These are phyloP conservation scores for Megalonaias nervosa DNA, from an alignment of 1,140 invertebrate species.

Conservation along the genomic window DNA sequence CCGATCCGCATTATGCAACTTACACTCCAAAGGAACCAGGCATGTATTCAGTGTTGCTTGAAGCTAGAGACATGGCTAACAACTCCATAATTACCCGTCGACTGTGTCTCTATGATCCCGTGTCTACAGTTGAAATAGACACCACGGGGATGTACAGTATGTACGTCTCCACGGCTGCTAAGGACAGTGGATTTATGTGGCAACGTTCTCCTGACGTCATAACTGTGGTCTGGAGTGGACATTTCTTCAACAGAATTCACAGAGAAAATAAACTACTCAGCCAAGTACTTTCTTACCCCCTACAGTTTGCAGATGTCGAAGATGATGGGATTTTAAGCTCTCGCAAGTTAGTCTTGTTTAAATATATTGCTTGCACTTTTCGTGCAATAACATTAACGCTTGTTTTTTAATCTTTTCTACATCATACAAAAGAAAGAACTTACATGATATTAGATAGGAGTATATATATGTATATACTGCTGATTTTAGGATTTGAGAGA, in stretches of 20 bases:
- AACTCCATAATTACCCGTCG: slow-evolving; percentile 16
- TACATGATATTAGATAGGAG: no score
- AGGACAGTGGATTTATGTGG: slow-evolving; percentile 10
- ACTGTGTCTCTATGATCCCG: slow-evolving; percentile 2
- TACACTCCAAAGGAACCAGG: slow-evolving; percentile 5
- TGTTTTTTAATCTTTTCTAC: no score
- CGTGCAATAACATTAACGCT: no score
- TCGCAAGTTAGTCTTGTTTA: no score
- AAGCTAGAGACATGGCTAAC: slow-evolving; percentile 14
- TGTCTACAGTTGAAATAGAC: slow-evolving; percentile 83
- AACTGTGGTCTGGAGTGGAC: slow-evolving; percentile 9
- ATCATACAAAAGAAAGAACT: no score
- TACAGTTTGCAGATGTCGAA: slow-evolving; percentile 7
- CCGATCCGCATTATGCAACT: background rate
- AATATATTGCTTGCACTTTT: no score
- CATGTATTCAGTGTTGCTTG: slow-evolving; percentile 17
- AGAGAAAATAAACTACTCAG: slow-evolving; percentile 12
- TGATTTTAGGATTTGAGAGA: no score
- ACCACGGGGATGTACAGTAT: slow-evolving; percentile 79
- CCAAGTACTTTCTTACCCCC: slow-evolving; percentile 8
- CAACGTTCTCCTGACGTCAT: slow-evolving; percentile 4
- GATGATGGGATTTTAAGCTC: slow-evolving; percentile 17
- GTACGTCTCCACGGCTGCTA: slow-evolving; percentile 66
- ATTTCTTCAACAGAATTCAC: slow-evolving; percentile 16
- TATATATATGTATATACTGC: no score